These are phyloP conservation scores for Euphonia xanthogaster DNA, from an alignment of 2,797 vertebrate species.

Conservation along the genomic window DNA sequence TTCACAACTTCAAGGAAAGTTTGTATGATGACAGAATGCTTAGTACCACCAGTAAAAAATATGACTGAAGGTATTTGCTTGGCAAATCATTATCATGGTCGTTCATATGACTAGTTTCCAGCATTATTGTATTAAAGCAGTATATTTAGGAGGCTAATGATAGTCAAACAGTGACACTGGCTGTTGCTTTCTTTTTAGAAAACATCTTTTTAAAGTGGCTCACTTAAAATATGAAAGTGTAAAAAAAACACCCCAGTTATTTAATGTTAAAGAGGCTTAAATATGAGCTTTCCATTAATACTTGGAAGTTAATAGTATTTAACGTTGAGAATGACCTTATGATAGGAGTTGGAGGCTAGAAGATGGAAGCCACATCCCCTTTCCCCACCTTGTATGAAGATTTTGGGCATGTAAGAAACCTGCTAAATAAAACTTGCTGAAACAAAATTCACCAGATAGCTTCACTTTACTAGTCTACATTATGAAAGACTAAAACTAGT, in stretches of 20 bases:
- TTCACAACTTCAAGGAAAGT: not conserved
- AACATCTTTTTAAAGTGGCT: not conserved
- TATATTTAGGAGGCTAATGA: not conserved
- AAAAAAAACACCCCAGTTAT: accelerated
- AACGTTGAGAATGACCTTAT: not conserved
- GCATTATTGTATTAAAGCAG: not conserved
- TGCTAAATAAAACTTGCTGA: not conserved
- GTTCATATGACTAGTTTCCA: not conserved
- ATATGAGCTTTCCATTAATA: not conserved
- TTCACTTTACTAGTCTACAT: not conserved
- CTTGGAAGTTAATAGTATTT: not conserved
- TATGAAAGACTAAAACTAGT: not conserved
- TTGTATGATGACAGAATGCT: not conserved
- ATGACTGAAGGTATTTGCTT: not conserved
- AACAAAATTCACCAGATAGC: not conserved
- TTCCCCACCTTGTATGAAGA: not conserved
- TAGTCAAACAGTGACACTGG: not conserved
- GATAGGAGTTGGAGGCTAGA: not conserved
- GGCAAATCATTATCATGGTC: not conserved
- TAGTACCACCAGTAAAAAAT: not conserved
- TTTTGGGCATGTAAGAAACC: not conserved
- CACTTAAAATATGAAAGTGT: not conserved
- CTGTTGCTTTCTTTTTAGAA: not conserved
- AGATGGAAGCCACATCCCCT: not conserved
- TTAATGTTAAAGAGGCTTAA: not conserved